Evolutionary conservation across 2,113 vertebrate species (phyloP), one percentile per base, ranked within the genome.

Genomic region (Cyprinodon variegatus): DNA sequence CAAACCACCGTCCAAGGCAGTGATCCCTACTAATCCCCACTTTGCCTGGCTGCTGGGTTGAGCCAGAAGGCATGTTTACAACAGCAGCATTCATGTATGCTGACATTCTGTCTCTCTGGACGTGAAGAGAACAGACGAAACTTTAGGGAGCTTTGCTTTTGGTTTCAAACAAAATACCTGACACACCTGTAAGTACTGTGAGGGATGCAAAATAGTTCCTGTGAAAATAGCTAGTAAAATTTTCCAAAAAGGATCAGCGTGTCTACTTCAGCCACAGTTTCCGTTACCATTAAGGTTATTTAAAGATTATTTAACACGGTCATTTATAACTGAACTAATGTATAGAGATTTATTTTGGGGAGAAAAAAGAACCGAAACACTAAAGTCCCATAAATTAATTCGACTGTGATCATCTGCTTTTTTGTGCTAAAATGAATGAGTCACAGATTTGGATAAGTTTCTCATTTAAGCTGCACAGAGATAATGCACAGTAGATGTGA

Each of bases 11-110:
- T 83, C 74, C 78, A 77, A 67, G 62, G 50, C 74, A 78, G 65
- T 88, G 88, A 90, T 83, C 83, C 85, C 57, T 81, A 74, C 78
- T 88, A 86, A 89, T 88, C 73, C 81, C 11, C 74, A 68, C 61
- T 39, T 37, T 13, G 70, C 15, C 82, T 77, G 81, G 17, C 79
- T 90, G 72, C 79, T 78, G 69, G 14, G 67, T 48, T 76, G 69
- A 87, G 64, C 37, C 62, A 65, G 38, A 72, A 69, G 72, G 61
- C 65, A 40, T 74, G 79, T 87, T 87, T 88, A 78, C 88, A 76
- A 84, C 84, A 88, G 80, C 81, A 86, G 61, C 17, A 71, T 69
- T 82, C 36, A 61, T 40, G 39, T 67, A 65, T 74, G 74, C 68
- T 85, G 81, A 84, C 73, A 74, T 61, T 68, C 68, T 40, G 62